Evolutionary conservation across 2,888 invertebrate species (phyloP).

Genomic region (Barypeithes pellucidus): DNA sequence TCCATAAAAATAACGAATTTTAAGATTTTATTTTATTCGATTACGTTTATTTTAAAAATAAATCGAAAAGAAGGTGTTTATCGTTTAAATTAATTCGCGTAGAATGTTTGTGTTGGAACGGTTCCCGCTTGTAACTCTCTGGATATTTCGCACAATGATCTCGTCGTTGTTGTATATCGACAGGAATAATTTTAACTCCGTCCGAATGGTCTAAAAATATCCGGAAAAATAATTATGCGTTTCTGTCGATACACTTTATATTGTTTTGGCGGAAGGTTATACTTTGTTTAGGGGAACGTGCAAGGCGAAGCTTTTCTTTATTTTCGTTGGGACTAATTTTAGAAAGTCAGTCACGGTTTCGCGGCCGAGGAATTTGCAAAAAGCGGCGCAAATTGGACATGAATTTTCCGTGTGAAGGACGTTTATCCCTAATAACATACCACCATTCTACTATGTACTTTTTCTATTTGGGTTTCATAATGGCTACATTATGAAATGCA

Average conservation of each 20-base stretch:
- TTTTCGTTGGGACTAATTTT: slow-evolving; percentile 5
- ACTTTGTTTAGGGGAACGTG: neutral
- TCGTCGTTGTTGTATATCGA: neutral
- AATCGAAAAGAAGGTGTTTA: neutral
- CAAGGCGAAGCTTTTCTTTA: slow-evolving; percentile 4
- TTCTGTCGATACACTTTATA: slow-evolving; percentile 1
- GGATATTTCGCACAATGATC: neutral
- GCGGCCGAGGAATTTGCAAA: too few species aligned
- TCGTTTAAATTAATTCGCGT: neutral
- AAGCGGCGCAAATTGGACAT: too few species aligned
- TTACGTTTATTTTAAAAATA: neutral
- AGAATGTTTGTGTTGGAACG: neutral
- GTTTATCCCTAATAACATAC: too few species aligned
- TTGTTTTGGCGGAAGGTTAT: neutral
- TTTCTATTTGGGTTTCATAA: too few species aligned
- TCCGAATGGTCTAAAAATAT: slow-evolving; percentile 8
- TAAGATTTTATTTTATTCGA: neutral
- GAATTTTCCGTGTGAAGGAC: too few species aligned
- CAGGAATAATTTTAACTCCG: neutral
- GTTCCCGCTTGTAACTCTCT: neutral
- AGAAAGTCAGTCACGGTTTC: neutral
- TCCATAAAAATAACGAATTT: too few species aligned
- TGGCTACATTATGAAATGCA: too few species aligned
- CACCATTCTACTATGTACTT: too few species aligned
- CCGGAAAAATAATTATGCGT: neutral